Conservation (phyloP, 2,797 vertebrate species). For the Lagocephalus sceleratus region DNA sequence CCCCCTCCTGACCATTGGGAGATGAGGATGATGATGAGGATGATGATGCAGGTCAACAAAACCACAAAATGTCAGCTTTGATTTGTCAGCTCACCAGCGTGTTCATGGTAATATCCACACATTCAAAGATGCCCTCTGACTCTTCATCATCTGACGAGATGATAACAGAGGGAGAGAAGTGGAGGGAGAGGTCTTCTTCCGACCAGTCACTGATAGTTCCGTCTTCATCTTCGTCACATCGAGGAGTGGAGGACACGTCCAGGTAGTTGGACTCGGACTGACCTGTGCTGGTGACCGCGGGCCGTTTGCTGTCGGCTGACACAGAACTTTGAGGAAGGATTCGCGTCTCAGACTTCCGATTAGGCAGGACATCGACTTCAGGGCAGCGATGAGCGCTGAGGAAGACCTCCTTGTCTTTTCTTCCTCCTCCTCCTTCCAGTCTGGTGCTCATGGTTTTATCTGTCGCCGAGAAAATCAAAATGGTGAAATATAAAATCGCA, state of each 20-base stretch:
- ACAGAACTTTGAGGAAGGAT: background rate
- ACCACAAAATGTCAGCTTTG: background rate
- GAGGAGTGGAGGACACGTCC: slow-evolving; percentile 64
- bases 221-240: slow-evolving; percentile 43
- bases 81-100: slow-evolving; percentile 36
- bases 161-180: slow-evolving; percentile 56
- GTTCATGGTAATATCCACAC: slow-evolving; percentile 81
- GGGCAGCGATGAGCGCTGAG: slow-evolving; percentile 52
- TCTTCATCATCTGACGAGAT: slow-evolving; percentile 47
- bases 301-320: background rate
- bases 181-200: slow-evolving; percentile 60
- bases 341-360: background rate
- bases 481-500: background rate
- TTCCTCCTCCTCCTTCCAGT: background rate
- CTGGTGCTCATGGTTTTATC: slow-evolving; percentile 13
- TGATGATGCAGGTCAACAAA: background rate
- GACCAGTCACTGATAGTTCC: slow-evolving; percentile 66
- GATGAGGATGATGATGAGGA: no score
- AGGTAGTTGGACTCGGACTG: slow-evolving; percentile 52
- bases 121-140: slow-evolving; percentile 72
- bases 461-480: background rate
- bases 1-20: slow-evolving; percentile 51
- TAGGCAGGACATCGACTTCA: slow-evolving; percentile 33
- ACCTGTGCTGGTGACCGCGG: slow-evolving; percentile 7
- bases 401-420: slow-evolving; percentile 6